A percentile compares a stretch with the other conserved stretches of the same genome.
phyloP scores from a whole-genome alignment of 1,140 invertebrate genomes.

The Rhyacophila brunnea region DNA sequence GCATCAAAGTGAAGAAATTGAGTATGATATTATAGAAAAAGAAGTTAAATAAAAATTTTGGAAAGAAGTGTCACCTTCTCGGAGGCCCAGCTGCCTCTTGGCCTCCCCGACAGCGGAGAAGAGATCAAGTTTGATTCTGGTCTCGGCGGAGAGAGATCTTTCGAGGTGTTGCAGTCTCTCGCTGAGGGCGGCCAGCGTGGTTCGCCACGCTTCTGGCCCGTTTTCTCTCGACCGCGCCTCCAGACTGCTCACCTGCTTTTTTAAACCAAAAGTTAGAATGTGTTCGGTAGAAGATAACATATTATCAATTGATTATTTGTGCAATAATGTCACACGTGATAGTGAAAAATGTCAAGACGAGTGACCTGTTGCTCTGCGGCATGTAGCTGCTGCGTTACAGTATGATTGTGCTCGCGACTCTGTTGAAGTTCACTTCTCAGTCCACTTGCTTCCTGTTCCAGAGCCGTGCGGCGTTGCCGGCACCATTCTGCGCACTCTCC shows the following conservation, averaged over 20 bases:
- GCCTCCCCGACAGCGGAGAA: conserved; percentile 95
- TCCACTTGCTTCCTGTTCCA: conserved; percentile 39
- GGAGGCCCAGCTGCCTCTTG: conserved; percentile 88
- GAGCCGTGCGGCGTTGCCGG: conserved; percentile 36
- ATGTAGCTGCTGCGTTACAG: conserved; percentile 40
- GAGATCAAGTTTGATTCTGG: conserved; percentile 91
- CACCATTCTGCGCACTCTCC: conserved; percentile 46
- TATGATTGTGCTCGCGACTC: conserved; percentile 37
- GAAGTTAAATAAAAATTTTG: conserved; percentile 10
- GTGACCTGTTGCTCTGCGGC: conserved; percentile 38
- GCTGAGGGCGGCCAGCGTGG: conserved; percentile 62
- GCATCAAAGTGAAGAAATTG: too few relatives aligned
- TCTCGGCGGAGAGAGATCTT: conserved; percentile 92
- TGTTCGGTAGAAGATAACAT: too few relatives aligned
- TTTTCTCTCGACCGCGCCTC: conserved; percentile 45
- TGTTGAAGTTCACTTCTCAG: conserved; percentile 43
- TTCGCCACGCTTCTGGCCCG: conserved; percentile 60
- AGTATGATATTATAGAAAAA: not conserved
- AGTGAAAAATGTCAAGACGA: too few relatives aligned
- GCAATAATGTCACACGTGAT: too few relatives aligned
- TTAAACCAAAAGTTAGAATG: too few relatives aligned
- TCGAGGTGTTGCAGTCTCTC: conserved; percentile 80
- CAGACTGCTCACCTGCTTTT: conserved; percentile 22
- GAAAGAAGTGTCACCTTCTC: conserved; percentile 72
- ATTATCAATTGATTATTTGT: too few relatives aligned